phyloP scores from a whole-genome alignment of 2,113 vertebrate species.

The Pardalotus punctatus region DNA sequence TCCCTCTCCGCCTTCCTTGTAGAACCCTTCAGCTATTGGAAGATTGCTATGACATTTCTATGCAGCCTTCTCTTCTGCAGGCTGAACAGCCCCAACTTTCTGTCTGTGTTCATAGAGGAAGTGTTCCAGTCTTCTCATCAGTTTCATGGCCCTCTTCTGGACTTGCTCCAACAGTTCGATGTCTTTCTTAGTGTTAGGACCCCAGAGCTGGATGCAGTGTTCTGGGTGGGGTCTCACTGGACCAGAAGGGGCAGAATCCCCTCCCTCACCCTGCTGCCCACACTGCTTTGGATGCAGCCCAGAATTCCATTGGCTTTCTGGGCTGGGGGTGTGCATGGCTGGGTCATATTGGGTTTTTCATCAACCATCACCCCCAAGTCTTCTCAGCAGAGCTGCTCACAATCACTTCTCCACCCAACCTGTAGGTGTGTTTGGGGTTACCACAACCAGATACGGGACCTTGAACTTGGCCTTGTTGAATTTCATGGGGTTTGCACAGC shows the following conservation, averaged over 20 bases:
- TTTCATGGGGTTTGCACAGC: not conserved
- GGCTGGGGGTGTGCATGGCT: not conserved
- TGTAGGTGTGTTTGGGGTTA: not conserved
- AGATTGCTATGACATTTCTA: not conserved
- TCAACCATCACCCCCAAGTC: too few relatives aligned
- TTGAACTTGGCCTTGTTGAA: not conserved
- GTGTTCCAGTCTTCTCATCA: not conserved
- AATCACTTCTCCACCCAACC: not conserved
- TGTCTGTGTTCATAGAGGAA: not conserved
- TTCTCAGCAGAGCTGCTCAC: accelerated
- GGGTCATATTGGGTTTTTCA: not conserved
- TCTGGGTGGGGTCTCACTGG: not conserved
- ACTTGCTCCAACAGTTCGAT: not conserved
- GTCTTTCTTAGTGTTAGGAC: not conserved
- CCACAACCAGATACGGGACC: not conserved
- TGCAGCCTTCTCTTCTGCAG: accelerated
- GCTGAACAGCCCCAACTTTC: not conserved
- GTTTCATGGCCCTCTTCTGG: not conserved
- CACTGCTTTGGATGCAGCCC: accelerated
- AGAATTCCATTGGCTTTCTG: not conserved
- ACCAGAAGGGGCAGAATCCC: not conserved
- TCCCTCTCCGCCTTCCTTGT: not conserved
- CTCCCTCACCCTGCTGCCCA: not conserved
- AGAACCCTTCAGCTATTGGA: not conserved
- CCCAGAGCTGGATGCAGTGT: not conserved